Evolutionary conservation across 2,888 invertebrate species (phyloP).

Genomic region (Cyclophora punctaria): DNA sequence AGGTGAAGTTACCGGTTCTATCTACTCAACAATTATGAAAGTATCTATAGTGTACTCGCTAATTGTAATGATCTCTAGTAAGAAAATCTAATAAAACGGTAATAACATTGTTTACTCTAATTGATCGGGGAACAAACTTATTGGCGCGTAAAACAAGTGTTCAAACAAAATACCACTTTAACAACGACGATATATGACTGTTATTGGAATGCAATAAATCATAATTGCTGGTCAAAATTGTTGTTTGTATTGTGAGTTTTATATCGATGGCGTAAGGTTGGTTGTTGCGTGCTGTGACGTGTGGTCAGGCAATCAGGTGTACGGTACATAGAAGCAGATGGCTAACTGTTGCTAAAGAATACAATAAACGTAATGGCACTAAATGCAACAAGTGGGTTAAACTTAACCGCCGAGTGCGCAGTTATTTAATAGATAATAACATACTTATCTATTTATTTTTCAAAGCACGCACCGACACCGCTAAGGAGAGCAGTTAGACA

Average conservation of each 20-base stretch:
- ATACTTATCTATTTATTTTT: too few relatives aligned
- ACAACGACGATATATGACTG: slow-evolving; percentile 5
- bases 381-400: slow-evolving; percentile 12
- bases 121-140: slow-evolving; percentile 20
- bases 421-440: too few relatives aligned
- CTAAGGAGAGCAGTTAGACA: too few relatives aligned
- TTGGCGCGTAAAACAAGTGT: slow-evolving; percentile 16
- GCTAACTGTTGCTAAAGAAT: slow-evolving; percentile 40
- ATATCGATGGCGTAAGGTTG: slow-evolving; percentile 6
- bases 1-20: too few relatives aligned
- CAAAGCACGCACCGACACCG: too few relatives aligned
- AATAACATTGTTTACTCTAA: slow-evolving; percentile 21
- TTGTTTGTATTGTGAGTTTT: slow-evolving; percentile 10
- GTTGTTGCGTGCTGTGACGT: slow-evolving; percentile 5
- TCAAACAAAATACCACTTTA: slow-evolving; percentile 7
- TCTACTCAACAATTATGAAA: too few relatives aligned
- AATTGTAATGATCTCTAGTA: slow-evolving; percentile 16
- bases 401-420: background rate
- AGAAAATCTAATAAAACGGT: slow-evolving; percentile 19
- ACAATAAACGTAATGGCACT: slow-evolving; percentile 24
- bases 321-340: slow-evolving; percentile 43
- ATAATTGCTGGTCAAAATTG: slow-evolving; percentile 4
- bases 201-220: slow-evolving; percentile 1
- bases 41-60: background rate
- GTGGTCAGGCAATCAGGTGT: slow-evolving; percentile 41